These are phyloP conservation scores for Zaprionus inermis DNA, from an alignment of 1,140 invertebrate species.

Conservation along the genomic window DNA sequence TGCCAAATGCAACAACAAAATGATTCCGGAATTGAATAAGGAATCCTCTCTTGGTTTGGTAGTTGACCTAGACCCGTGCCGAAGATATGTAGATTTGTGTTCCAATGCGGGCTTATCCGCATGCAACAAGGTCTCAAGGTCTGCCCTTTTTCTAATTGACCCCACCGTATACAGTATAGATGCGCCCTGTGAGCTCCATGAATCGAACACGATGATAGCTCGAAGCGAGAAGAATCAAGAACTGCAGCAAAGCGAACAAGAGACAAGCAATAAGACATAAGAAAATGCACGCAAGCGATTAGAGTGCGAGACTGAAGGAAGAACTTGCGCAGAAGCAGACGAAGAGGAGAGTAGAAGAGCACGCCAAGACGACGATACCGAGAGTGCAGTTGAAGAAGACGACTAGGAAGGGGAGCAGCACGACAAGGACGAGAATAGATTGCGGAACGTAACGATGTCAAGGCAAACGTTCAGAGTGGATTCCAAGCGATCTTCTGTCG, in stretches of 20 bases:
- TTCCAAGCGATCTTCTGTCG: not conserved
- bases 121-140: not conserved
- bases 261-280: not conserved
- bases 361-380: not conserved
- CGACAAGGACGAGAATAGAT: not conserved
- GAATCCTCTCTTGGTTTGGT: not conserved
- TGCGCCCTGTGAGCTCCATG: conserved; percentile 2
- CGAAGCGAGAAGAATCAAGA: conserved; percentile 14
- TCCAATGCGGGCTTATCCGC: too few species aligned
- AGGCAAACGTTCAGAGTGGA: conserved; percentile 5
- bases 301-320: conserved; percentile 23
- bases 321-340: not conserved
- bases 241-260: conserved; percentile 13
- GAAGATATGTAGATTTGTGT: not conserved
- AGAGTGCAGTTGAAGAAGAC: not conserved
- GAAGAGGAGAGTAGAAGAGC: not conserved
- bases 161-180: not conserved
- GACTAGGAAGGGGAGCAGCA: not conserved
- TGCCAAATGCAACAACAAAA: not conserved
- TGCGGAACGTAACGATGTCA: conserved; percentile 7
- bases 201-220: conserved; percentile 37
- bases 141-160: not conserved
- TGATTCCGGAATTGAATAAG: not conserved
- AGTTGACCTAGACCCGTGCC: too few species aligned
- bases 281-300: conserved; percentile 40